Base-by-base conservation (phyloP, 2,888 invertebrate genomes). In the Chloroclysta siterata region DNA sequence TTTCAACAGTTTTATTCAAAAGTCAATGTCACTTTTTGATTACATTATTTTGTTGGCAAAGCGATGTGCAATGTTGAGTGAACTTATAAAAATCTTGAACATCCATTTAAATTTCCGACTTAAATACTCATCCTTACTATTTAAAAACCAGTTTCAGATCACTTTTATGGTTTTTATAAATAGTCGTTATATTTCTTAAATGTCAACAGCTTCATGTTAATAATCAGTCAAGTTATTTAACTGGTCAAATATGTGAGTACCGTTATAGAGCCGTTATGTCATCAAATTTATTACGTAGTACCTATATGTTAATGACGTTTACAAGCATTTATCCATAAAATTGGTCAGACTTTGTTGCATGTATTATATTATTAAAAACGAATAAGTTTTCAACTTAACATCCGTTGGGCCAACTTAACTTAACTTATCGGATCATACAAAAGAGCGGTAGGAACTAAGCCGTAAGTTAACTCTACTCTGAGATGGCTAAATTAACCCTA, bases 101-200 rank as follows among this genome's bases (percentile, higher is more conserved):
- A 22, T n/a, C 15, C 39, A 28, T 48, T 33, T 41, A 36, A 50
- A 55, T 48, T 29, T 51, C 8, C 39, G 39, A 36, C 46, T 54
- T 41, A 44, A 44, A 29, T 29, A 47, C 63, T 51, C 63, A 63
- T 63, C 54, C 14, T 58, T 39, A 63, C 17, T 33, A 33, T 59
- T 63, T n/a, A 54, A 42, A 59, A 52, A 53, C 51, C 47, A 46
- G 29, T 52, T 62, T 62, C 29, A 2, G 15, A 28, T 36, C 39
- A 36, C 33, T 48, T 53, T 56, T 42, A 48, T 54, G 42, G 11
- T 42, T 53, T 50, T 54, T 44, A 17, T 42, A 51, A 51, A 54
- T 44, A n/a, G 22, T 36, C 44, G 33, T n/a, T 48, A 22, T 39
- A 36, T 58, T 59, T 50, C n/a, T 54, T 39, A 63, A 63, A 63